These are phyloP conservation scores for Listronotus bonariensis DNA, from an alignment of 1,140 invertebrate genomes.

Conservation along the genomic window DNA sequence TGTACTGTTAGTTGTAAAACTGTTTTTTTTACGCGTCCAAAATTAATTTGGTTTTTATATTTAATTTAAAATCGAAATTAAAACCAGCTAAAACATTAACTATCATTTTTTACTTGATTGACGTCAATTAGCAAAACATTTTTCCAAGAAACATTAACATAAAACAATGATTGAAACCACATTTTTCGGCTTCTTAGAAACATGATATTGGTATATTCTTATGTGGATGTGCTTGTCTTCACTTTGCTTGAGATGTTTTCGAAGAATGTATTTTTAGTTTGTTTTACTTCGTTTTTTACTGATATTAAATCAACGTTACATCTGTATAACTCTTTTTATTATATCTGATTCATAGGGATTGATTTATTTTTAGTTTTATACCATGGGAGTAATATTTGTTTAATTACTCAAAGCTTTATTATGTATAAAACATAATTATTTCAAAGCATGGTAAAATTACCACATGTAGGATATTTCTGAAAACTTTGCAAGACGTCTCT, in stretches of 20 bases:
- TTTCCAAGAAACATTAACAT: slow-evolving; percentile 4
- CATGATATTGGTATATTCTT: slow-evolving; percentile 5
- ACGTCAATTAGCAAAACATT: slow-evolving; percentile 17
- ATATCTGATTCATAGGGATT: not conserved
- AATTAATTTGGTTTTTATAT: no score
- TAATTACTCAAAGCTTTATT: not conserved
- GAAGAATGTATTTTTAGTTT: slow-evolving; percentile 18
- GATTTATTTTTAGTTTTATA: not conserved
- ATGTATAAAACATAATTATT: not conserved
- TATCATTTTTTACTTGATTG: slow-evolving; percentile 18
- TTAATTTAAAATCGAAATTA: not conserved
- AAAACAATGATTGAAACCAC: slow-evolving; percentile 26
- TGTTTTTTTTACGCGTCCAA: no score
- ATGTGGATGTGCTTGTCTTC: slow-evolving; percentile 10
- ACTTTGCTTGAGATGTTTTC: slow-evolving; percentile 20
- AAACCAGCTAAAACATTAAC: not conserved
- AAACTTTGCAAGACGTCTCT: no score
- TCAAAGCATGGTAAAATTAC: no score
- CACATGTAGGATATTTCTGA: no score
- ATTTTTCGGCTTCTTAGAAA: slow-evolving; percentile 24
- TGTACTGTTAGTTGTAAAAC: no score
- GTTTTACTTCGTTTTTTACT: not conserved
- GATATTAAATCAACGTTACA: not conserved
- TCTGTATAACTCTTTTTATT: slow-evolving; percentile 7
- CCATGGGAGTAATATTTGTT: not conserved